Base-by-base conservation (phyloP, 2,797 vertebrate genomes). In the Mus spretus region DNA sequence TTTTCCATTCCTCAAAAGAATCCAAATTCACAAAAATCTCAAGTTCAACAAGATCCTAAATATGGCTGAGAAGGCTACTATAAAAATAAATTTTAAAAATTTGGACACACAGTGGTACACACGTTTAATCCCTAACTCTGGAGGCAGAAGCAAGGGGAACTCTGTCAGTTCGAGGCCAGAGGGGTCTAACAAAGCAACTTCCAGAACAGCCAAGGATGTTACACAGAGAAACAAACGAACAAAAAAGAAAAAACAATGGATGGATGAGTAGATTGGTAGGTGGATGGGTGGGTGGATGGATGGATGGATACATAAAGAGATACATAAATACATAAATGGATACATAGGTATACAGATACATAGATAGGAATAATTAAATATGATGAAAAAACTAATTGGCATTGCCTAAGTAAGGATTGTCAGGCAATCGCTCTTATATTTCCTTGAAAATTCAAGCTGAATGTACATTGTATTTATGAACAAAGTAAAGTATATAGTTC, bases 381-480 rank as follows among this genome's bases (percentile, higher is more conserved):
- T 37, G n/a, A n/a, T 72, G 28, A 67, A 34, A 34, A 91, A 81
- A 37, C 34, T 77, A 50, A 22, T 65, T 81, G 91, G 26, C 10
- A 85, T 31, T 31, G 8, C 15, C 59, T 79, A 84, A 95, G 81
- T 79, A 94, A 95, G 59, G 65, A 50, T 77, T 90, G 50, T 28
- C 55, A 93, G 37, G 31, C 28, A 88, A 22, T 13, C 8, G 19
- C 57, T 78, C 67, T 72, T 61, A 47, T 0, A 79, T 10, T 47
- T 94, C 6, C 10, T 34, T 28, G 95, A 96, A 95, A 89, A 57
- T 75, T 96, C 26, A 90, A 59, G 79, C 89, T 55, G 84, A 67
- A 2, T 75, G 0, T 47, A 50, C 67, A 37, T 40, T 61, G 44
- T 61, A 13, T 57, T 87, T 84, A 90, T 20, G 79, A 90, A 61